These are phyloP conservation scores for Hyles euphorbiae DNA, from an alignment of 1,140 invertebrate genomes.

Conservation along the genomic window DNA sequence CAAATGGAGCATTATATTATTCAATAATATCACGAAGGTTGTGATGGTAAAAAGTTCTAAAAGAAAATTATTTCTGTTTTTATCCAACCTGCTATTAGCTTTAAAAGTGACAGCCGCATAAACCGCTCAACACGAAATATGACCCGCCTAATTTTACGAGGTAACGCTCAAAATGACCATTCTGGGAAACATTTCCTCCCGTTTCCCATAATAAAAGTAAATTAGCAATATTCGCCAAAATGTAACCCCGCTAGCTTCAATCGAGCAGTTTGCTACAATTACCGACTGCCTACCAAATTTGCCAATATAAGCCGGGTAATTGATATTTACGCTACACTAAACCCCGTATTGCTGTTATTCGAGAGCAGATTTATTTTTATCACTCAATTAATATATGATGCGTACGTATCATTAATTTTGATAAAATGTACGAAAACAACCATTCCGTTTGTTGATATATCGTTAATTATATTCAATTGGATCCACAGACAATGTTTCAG, in stretches of 20 bases:
- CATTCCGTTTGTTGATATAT: not conserved
- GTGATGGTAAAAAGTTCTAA: too few relatives aligned
- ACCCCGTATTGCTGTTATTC: conserved; percentile 18
- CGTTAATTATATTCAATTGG: too few relatives aligned
- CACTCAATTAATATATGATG: conserved; percentile 33
- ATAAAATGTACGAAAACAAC: not conserved
- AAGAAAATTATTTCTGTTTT: too few relatives aligned
- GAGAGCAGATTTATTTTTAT: conserved; percentile 32
- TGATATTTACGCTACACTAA: conserved; percentile 66
- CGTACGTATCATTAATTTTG: conserved; percentile 1
- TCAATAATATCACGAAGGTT: too few relatives aligned
- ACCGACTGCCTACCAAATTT: conserved; percentile 51
- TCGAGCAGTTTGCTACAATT: conserved; percentile 46
- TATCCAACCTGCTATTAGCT: too few relatives aligned
- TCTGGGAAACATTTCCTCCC: conserved; percentile 31
- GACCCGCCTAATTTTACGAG: conserved; percentile 24
- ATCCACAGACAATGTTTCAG: too few relatives aligned
- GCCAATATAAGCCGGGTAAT: conserved; percentile 52
- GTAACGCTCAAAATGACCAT: conserved; percentile 19
- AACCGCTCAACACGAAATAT: conserved; percentile 13
- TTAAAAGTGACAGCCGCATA: not conserved
- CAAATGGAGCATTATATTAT: too few relatives aligned
- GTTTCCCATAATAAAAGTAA: conserved; percentile 52
- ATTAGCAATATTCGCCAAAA: conserved; percentile 52
- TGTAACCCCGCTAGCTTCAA: conserved; percentile 28